A percentile compares a stretch with the other conserved stretches of the same genome.
Evolutionary conservation across 2,113 vertebrate genomes (phyloP).

Genomic region (Alosa alosa): DNA sequence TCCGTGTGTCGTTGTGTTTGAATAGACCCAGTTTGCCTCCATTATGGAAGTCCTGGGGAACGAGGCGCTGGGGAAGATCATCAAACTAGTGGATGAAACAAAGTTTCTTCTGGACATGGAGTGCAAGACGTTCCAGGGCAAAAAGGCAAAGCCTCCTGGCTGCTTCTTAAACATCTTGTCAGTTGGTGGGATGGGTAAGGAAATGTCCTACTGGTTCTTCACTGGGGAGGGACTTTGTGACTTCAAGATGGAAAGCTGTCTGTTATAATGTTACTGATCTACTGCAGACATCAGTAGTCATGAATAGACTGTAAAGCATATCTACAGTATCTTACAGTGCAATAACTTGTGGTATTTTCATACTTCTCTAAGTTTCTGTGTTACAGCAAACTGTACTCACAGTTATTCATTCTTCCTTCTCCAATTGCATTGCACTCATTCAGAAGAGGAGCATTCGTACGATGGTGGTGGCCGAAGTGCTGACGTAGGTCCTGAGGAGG

Average conservation of each 20-base stretch:
- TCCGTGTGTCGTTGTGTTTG: neutral
- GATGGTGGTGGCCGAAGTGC: slow-evolving; percentile 38
- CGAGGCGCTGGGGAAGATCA: slow-evolving; percentile 70
- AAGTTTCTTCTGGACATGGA: slow-evolving; percentile 42
- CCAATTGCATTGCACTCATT: neutral
- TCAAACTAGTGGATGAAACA: slow-evolving; percentile 64
- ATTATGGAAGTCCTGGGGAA: slow-evolving; percentile 71
- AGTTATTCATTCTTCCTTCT: neutral
- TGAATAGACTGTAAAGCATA: too few species aligned
- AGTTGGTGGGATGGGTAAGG: slow-evolving; percentile 52
- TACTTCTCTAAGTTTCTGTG: neutral
- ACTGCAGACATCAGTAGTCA: too few species aligned
- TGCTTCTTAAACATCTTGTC: slow-evolving; percentile 60
- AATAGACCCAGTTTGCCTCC: slow-evolving; percentile 64
- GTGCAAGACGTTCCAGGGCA: slow-evolving; percentile 24
- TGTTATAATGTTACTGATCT: neutral
- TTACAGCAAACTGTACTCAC: neutral
- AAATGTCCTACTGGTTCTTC: neutral
- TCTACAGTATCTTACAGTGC: too few species aligned
- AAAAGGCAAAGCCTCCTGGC: slow-evolving; percentile 36
- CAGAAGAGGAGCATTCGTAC: slow-evolving; percentile 56
- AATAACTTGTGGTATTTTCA: neutral
- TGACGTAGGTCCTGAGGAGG: slow-evolving; percentile 19
- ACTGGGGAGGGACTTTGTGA: neutral
- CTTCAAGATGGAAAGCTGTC: neutral